Base-by-base conservation (phyloP, 2,888 invertebrate genomes). In the Drosophila ezoana region DNA sequence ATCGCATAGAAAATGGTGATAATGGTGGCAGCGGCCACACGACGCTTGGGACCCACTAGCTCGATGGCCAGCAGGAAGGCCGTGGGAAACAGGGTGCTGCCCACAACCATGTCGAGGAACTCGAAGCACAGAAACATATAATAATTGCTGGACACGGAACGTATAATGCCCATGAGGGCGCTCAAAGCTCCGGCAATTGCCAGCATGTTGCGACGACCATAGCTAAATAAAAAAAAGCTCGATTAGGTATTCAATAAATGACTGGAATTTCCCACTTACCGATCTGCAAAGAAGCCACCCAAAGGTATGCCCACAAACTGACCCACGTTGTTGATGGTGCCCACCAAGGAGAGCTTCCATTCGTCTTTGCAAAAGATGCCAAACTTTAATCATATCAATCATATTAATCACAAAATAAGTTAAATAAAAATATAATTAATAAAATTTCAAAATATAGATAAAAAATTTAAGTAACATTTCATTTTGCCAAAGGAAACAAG, bases 31-130 rank as follows among this genome's bases (percentile, higher is more conserved):
- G 95, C 95, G 14, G 96, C 92, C 16, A 96, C 95, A 43, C 97
- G 93, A 60, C 95, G 94, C 73, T 94, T 94, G 11, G 95, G 95
- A 0, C 96, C 96, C 37, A 96, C 95, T 92, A 96, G 93, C 90
- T 97, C 97, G 78, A 96, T 92, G 94, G 96, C 96, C 65, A 91
- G 54, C 81, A 96, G 94, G 90, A 95, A 96, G 52, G 95, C 95
- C 0, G 95, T 95, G 9, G 95, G 95, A 87, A 94, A 96, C 9
- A 95, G 94, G 0, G 96, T 95, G 33, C 95, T 94, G 0, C 95
- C 95, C 32, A 95, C 93, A 0, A 94, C 92, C 2, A 96, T 95
- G 87, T 96, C 96, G 1, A 96, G 85, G 62, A 96, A 95, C 90
- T 96, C 96, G 37, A 96, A 94, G 0, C 93, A 88, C 23, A 95